Evolutionary conservation across 2,113 vertebrate species (phyloP).

Genomic region (Phasianus colchicus): DNA sequence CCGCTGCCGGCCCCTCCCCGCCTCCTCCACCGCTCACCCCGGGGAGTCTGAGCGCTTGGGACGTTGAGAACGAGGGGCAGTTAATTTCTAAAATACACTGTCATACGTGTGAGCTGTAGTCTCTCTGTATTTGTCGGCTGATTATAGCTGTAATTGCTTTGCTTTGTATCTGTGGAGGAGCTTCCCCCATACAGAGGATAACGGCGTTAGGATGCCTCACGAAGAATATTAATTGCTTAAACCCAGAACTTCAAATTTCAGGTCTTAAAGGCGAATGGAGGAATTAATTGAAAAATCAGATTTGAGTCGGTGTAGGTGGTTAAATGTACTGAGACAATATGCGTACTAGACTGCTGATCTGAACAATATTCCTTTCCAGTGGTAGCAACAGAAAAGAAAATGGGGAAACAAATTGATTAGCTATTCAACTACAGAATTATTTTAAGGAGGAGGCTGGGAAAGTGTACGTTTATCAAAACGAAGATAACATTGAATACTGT

Average conservation of each 20-base stretch:
- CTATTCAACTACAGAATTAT: neutral
- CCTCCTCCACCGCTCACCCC: neutral
- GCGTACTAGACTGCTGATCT: neutral
- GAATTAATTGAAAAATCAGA: conserved; percentile 18
- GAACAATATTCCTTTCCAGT: neutral
- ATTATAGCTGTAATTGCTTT: conserved; percentile 43
- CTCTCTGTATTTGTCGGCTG: conserved; percentile 1
- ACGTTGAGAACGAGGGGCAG: neutral
- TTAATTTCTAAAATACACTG: conserved; percentile 1
- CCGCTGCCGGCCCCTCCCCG: neutral
- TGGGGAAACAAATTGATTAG: neutral
- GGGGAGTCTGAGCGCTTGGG: neutral
- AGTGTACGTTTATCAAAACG: neutral
- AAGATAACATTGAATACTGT: neutral
- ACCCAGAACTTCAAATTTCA: conserved; percentile 24
- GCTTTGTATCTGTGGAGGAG: neutral
- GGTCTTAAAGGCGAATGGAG: neutral
- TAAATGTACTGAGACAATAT: neutral
- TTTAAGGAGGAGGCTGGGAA: neutral
- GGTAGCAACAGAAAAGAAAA: neutral
- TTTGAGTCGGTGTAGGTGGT: neutral
- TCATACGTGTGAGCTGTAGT: neutral
- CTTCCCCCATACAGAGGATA: neutral
- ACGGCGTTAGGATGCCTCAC: neutral
- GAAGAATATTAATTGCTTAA: conserved; percentile 47